These are phyloP conservation scores for Cyclopterus lumpus DNA, from an alignment of 2,797 vertebrate species.

Conservation along the genomic window DNA sequence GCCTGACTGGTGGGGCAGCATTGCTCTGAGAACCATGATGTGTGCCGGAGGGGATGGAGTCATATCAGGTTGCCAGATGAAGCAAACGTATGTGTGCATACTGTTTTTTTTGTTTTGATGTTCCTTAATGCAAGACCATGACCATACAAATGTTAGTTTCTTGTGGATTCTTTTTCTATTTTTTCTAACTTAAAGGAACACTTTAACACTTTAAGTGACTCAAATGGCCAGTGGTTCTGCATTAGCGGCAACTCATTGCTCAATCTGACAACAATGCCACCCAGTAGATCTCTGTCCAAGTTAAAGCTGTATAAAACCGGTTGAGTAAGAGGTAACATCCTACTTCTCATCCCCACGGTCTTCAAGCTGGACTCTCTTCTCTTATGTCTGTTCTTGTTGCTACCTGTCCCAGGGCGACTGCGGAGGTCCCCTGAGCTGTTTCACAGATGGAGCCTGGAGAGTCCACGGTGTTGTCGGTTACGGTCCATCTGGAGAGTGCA, in stretches of 20 bases:
- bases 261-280: not conserved
- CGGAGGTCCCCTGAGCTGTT: conserved; percentile 78
- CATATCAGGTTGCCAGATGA: conserved; percentile 79
- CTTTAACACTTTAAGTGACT: not conserved
- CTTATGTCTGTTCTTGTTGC: conserved; percentile 5
- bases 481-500: conserved; percentile 72
- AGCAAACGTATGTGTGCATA: not conserved
- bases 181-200: not conserved
- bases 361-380: not conserved
- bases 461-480: conserved; percentile 81
- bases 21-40: conserved; percentile 72
- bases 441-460: conserved; percentile 64
- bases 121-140: not conserved
- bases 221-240: not conserved
- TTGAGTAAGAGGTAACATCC: not conserved
- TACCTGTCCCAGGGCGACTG: conserved; percentile 75
- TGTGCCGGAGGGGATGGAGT: conserved; percentile 83
- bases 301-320: not conserved
- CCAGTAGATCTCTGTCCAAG: not conserved
- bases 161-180: not conserved
- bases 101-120: not conserved
- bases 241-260: not conserved
- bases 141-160: not conserved
- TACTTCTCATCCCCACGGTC: not conserved
- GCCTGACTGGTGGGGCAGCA: conserved; percentile 75